Percentiles rank a stretch among this genome's conserved stretches.
These are phyloP conservation scores for Craseonycteris thonglongyai DNA, from an alignment of 2,113 vertebrate species.

Conservation along the genomic window DNA sequence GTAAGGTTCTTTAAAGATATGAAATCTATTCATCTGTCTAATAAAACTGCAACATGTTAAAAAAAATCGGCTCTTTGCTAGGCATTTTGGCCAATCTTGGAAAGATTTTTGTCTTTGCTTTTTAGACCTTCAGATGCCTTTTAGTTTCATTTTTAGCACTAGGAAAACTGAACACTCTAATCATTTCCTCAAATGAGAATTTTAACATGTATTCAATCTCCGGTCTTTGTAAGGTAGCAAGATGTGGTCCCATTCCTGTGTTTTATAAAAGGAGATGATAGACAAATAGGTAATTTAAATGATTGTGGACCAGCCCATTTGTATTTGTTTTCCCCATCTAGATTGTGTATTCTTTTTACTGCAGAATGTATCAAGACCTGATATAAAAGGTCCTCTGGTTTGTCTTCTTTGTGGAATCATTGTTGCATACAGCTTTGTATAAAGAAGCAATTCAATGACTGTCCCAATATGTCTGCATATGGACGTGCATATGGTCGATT, in stretches of 20 bases:
- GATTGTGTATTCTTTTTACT: background rate
- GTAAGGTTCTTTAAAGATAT: conserved; percentile 63
- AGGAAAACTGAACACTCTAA: conserved; percentile 22
- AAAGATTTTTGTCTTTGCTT: conserved; percentile 55
- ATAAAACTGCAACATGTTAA: conserved; percentile 42
- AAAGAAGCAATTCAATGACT: conserved; percentile 63
- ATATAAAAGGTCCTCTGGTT: conserved; percentile 36
- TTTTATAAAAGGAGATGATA: background rate
- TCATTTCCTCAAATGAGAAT: conserved; percentile 45
- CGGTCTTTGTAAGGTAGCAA: conserved; percentile 20
- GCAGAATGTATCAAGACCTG: background rate
- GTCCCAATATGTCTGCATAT: conserved; percentile 61
- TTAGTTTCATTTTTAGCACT: conserved; percentile 21
- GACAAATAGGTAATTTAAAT: background rate
- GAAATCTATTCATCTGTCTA: conserved; percentile 64
- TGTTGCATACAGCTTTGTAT: conserved; percentile 45
- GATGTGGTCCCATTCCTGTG: background rate
- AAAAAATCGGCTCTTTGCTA: conserved; percentile 43
- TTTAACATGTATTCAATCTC: background rate
- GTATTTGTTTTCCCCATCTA: background rate
- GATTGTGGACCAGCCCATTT: background rate
- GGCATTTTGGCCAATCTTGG: conserved; percentile 47
- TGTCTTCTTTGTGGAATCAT: conserved; percentile 29
- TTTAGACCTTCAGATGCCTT: conserved; percentile 34
- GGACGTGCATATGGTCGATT: conserved; percentile 77